Evolutionary conservation across 2,888 invertebrate species (phyloP), one percentile per base, ranked within the genome.

Genomic region (Didymodactylos carnosus): DNA sequence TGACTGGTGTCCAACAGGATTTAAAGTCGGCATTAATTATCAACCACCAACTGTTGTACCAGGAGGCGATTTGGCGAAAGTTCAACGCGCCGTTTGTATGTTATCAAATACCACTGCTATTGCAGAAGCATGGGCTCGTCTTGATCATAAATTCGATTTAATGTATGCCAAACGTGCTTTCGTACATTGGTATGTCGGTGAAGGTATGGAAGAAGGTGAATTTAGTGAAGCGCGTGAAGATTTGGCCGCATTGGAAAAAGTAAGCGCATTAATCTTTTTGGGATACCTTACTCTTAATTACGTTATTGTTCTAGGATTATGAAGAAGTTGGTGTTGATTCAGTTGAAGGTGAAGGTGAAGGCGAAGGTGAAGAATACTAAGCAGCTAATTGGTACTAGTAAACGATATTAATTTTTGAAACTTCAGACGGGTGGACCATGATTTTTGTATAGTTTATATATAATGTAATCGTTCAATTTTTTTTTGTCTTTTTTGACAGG

Each of bases 11-110:
- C 90, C 90, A 5, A 89, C 89, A 1, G 77, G 77, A 11, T 75
- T 76, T 10, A 74, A 81, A 79, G 85, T 86, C 72, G 89, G 89
- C 77, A 89, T 90, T 86, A 92, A 92, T 87, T 92, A 92, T 86
- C 92, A 82, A 76, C 75, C 76, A 43, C 76, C 78, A 23, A 76
- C 78, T 10, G 92, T 91, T 29, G 92, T 94, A 72, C 93, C 94
- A n/a, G 92, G 92, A 13, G 93, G 92, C 43, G 93, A 94, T 77
- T 89, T 92, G 77, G 85, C 85, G 43, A 85, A 85, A 78, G 84
- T 85, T 11, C 83, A 82, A 75, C 78, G 85, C 75, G 83, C 84
- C 53, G 82, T 84, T 27, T 84, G 83, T 77, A 83, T 84, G 84
- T 77, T 84, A 62, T 81, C 82, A 76, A 84, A 84, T 78, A 85